phyloP scores from a whole-genome alignment of 2,113 vertebrate species.

The Oreochromis niloticus region DNA sequence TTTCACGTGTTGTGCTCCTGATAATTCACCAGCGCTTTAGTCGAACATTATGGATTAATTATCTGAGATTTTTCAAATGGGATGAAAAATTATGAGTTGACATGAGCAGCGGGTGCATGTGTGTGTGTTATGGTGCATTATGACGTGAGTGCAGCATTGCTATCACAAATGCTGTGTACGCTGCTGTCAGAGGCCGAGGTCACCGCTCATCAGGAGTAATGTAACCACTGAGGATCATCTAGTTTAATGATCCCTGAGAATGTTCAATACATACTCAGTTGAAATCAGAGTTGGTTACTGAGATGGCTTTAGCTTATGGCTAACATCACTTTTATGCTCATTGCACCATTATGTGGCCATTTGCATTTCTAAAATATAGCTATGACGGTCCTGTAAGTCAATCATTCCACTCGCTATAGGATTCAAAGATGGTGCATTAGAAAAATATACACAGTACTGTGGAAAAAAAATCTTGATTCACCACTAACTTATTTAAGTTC shows the following conservation, averaged over 20 bases:
- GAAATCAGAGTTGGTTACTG: constrained; percentile 19
- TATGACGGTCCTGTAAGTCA: background rate
- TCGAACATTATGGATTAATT: constrained; percentile 52
- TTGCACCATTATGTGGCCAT: constrained; percentile 21
- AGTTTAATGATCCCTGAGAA: constrained; percentile 37
- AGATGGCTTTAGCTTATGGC: constrained; percentile 6
- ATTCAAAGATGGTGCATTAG: background rate
- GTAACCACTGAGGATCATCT: constrained; percentile 15
- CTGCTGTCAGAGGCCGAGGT: background rate
- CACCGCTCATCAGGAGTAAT: background rate
- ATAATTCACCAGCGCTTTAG: constrained; percentile 27
- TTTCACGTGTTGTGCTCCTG: constrained; percentile 26
- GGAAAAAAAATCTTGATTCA: background rate
- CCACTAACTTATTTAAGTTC: background rate
- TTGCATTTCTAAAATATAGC: background rate
- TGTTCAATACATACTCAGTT: constrained; percentile 14
- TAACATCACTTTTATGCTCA: constrained; percentile 19
- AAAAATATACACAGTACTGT: background rate
- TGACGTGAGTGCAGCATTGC: background rate
- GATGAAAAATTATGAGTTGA: constrained; percentile 27
- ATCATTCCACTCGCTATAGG: background rate
- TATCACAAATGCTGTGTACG: background rate
- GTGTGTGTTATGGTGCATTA: background rate
- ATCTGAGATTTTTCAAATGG: constrained; percentile 37
- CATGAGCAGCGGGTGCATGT: background rate